Evolutionary conservation across 2,797 vertebrate genomes (phyloP).

Genomic region (Microchirus variegatus): DNA sequence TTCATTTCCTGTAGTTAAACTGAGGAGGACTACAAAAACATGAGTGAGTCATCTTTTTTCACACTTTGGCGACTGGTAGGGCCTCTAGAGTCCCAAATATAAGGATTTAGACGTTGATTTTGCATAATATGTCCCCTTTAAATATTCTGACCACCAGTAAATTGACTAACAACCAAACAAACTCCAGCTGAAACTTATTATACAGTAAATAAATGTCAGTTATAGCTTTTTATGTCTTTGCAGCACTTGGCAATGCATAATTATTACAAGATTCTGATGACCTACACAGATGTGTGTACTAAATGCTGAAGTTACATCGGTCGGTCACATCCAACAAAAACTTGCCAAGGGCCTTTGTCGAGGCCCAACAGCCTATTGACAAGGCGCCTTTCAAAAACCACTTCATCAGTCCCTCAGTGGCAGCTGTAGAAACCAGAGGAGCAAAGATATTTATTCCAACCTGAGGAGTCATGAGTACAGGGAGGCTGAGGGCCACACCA

Average conservation of each 20-base stretch:
- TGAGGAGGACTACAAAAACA: too few species aligned
- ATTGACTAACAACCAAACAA: neutral
- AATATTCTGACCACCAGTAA: too few species aligned
- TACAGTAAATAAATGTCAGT: too few species aligned
- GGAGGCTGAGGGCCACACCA: slow-evolving; percentile 74
- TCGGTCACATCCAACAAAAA: slow-evolving; percentile 75
- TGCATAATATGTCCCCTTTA: too few species aligned
- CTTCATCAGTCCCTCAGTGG: slow-evolving; percentile 43
- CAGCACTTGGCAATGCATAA: too few species aligned
- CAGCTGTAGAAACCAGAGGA: slow-evolving; percentile 49
- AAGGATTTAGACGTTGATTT: too few species aligned
- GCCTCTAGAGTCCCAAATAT: too few species aligned
- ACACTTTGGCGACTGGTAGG: too few species aligned
- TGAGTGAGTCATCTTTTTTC: too few species aligned
- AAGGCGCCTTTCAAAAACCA: slow-evolving; percentile 71
- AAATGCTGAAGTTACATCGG: slow-evolving; percentile 28
- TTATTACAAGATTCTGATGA: neutral
- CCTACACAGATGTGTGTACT: slow-evolving; percentile 2
- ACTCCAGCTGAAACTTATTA: too few species aligned
- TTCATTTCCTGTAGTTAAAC: too few species aligned
- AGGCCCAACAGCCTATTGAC: slow-evolving; percentile 78
- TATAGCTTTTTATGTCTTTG: too few species aligned
- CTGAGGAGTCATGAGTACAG: slow-evolving; percentile 63
- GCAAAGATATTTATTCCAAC: slow-evolving; percentile 28
- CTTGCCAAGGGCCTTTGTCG: slow-evolving; percentile 64